phyloP scores from a whole-genome alignment of 2,113 vertebrate species.

The Sinosuthora webbiana region DNA sequence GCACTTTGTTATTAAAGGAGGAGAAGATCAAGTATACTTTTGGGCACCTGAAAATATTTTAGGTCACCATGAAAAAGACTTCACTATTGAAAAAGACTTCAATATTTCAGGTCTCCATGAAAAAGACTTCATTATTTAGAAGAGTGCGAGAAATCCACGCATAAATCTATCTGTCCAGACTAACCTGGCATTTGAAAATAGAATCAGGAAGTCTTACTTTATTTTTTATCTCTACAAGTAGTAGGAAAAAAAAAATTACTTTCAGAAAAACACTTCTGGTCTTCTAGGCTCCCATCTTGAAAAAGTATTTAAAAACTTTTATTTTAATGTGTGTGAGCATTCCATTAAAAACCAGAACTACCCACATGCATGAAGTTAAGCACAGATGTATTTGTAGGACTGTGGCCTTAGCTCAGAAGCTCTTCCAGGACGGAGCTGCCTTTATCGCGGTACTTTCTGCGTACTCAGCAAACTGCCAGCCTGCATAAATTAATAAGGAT shows the following conservation, averaged over 20 bases:
- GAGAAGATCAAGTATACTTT: neutral
- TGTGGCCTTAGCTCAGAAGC: neutral
- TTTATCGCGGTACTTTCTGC: neutral
- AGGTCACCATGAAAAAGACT: neutral
- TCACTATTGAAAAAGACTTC: neutral
- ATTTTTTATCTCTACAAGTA: neutral
- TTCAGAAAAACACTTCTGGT: neutral
- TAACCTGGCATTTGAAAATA: neutral
- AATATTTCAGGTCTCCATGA: neutral
- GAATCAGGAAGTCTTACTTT: neutral
- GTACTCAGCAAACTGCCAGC: neutral
- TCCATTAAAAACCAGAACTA: neutral
- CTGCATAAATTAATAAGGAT: constrained; percentile 2
- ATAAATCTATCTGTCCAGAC: neutral
- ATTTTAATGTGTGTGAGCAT: neutral
- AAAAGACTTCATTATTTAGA: neutral
- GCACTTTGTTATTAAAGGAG: neutral
- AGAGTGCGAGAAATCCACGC: neutral
- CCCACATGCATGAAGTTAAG: neutral
- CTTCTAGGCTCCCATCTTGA: neutral
- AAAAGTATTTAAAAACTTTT: neutral
- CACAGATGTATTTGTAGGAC: neutral
- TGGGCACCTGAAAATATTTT: neutral
- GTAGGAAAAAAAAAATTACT: neutral
- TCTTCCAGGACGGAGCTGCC: neutral